These are phyloP conservation scores for Antheraea yamamai DNA, from an alignment of 2,888 invertebrate genomes.

Conservation along the genomic window DNA sequence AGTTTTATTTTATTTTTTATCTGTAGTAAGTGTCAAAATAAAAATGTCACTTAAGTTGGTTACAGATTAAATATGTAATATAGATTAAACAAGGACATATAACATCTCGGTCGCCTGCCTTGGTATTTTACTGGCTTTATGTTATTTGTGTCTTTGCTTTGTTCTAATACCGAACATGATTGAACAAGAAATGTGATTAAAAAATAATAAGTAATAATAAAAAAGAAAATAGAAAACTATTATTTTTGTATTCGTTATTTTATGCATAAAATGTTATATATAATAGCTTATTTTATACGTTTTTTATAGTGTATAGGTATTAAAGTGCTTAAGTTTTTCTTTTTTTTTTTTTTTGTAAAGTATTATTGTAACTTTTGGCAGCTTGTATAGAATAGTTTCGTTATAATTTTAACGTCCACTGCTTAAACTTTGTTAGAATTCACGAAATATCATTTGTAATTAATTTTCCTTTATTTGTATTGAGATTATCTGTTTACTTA, in stretches of 20 bases:
- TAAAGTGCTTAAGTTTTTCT: constrained; percentile 57
- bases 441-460: not conserved
- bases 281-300: constrained; percentile 65
- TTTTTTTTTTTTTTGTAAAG: constrained; percentile 20
- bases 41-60: not conserved
- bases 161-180: constrained; percentile 1
- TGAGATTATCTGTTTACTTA: not conserved
- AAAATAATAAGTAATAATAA: constrained; percentile 38
- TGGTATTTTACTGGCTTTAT: constrained; percentile 15
- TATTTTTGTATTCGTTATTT: constrained; percentile 69
- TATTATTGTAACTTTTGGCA: constrained; percentile 19
- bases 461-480: not conserved
- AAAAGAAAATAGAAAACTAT: constrained; percentile 39
- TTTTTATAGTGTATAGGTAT: constrained; percentile 50
- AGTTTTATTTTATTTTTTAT: not conserved
- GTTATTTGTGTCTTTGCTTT: constrained; percentile 14
- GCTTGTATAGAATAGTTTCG: constrained; percentile 14
- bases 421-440: constrained; percentile 16
- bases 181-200: constrained; percentile 51
- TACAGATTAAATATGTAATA: not conserved
- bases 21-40: not conserved
- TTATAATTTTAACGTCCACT: constrained; percentile 7
- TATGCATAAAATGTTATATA: constrained; percentile 20
- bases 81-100: not conserved
- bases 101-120: constrained; percentile 19